Evolutionary conservation across 1,140 invertebrate genomes (phyloP), one percentile per base, ranked within the genome.

Genomic region (Drosophila bipectinata): DNA sequence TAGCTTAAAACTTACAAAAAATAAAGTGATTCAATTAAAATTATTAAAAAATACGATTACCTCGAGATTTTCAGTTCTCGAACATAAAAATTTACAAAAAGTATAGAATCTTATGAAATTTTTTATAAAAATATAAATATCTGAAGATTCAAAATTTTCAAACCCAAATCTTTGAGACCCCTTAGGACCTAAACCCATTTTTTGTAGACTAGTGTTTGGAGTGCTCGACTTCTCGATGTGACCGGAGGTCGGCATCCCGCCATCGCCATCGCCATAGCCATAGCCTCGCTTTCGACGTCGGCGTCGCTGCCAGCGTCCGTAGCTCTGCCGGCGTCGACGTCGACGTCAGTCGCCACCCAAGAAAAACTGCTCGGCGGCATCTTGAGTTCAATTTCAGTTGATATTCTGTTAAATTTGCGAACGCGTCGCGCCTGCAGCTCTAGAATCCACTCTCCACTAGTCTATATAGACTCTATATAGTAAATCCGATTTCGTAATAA

Each of bases 381-480:
- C 80, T 90, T 90, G 78, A 79, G 71, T 90, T 85, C 69, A 81
- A 76, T 79, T 90, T 90, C 82, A 90, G 85, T 90, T 90, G 80
- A 90, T 85, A 79, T 90, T 90, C 66, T 85, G 80, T 85, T 85
- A 90, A 89, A 90, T 85, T 90, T 75, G 81, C 81, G 78, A 90
- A 85, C 85, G 85, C 81, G 80, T 90, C 85, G 85, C 54, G 82
- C 69, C 79, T 75, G 62, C 57, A 77, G 77, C 77, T 83, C 57
- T 4, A 37, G 34, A 12, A 37, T 2, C 34, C 9, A 12, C 34
- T 32, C 21, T 10, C 1, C 3, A 32, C 5, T 8, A 32, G 34
- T 0, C 34, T 37, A 37, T 37, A 37, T 37, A 37, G 44, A 64
- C 12, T 34, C 30, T 21, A 44, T 47, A 47, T 47, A 47, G 44